Conservation (phyloP, 2,113 vertebrate genomes). For the Mirounga angustirostris region DNA sequence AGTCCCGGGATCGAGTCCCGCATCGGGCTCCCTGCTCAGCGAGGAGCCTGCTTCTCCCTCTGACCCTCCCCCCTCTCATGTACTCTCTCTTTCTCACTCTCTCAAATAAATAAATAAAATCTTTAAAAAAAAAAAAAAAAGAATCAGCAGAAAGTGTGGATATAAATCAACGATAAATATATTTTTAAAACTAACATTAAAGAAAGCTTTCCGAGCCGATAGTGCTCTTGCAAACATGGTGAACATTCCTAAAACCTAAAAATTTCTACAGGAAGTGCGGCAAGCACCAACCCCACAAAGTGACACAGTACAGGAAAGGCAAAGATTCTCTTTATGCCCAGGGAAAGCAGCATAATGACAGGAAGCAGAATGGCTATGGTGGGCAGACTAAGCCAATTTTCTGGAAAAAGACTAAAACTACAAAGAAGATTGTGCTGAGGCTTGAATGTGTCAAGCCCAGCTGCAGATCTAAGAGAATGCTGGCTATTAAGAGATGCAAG, state of each 20-base stretch:
- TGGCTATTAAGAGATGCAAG: background rate
- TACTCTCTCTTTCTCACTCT: no score
- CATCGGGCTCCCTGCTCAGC: no score
- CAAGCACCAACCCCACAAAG: background rate
- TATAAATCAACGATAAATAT: constrained; percentile 5
- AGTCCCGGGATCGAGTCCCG: no score
- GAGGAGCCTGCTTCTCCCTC: no score
- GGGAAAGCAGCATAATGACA: background rate
- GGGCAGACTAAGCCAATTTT: background rate
- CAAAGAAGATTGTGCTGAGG: background rate
- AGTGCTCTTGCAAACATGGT: background rate
- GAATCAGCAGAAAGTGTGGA: background rate
- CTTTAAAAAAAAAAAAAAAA: background rate
- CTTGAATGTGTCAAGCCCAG: background rate
- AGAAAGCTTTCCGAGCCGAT: background rate
- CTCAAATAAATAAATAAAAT: no score
- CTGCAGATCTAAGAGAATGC: background rate
- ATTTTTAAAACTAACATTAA: background rate
- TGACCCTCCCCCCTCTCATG: no score
- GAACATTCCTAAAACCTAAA: background rate
- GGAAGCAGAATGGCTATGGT: background rate
- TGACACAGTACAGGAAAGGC: background rate
- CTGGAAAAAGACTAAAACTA: background rate
- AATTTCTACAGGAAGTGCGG: background rate
- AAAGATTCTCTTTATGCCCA: background rate